These are phyloP conservation scores for Pteronura brasiliensis DNA, from an alignment of 2,113 vertebrate genomes.

Conservation along the genomic window DNA sequence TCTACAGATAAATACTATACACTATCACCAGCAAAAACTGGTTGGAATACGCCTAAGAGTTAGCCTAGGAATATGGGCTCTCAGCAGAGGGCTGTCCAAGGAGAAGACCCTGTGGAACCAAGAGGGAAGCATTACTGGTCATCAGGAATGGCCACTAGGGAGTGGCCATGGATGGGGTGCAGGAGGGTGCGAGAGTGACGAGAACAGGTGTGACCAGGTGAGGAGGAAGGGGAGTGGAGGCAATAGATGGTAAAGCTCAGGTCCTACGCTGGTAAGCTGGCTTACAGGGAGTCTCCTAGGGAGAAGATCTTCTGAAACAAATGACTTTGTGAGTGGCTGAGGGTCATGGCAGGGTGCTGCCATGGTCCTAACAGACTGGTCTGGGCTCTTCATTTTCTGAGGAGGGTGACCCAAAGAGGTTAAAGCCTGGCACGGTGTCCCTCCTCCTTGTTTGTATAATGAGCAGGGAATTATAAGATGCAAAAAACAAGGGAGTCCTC, in stretches of 20 bases:
- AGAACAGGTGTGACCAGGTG: neutral
- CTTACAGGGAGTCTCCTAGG: neutral
- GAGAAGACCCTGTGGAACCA: neutral
- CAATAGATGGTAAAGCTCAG: neutral
- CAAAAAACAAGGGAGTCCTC: neutral
- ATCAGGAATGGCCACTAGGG: too few species aligned
- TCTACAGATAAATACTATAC: neutral
- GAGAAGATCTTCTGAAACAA: neutral
- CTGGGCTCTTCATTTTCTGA: neutral
- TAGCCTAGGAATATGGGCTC: neutral
- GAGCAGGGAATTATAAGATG: neutral
- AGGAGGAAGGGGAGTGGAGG: neutral
- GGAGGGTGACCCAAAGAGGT: neutral
- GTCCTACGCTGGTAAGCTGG: neutral
- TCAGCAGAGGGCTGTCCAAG: neutral
- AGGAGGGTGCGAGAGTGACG: neutral
- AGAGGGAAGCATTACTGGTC: neutral
- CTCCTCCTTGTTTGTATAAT: neutral
- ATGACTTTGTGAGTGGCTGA: neutral
- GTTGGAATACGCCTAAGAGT: neutral
- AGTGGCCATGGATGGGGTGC: fast-evolving
- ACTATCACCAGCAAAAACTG: neutral
- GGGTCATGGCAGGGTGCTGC: neutral
- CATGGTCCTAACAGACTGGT: neutral
- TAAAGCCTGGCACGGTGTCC: neutral